Conservation (phyloP, 2,888 invertebrate species). For the Drosophila borealis region DNA sequence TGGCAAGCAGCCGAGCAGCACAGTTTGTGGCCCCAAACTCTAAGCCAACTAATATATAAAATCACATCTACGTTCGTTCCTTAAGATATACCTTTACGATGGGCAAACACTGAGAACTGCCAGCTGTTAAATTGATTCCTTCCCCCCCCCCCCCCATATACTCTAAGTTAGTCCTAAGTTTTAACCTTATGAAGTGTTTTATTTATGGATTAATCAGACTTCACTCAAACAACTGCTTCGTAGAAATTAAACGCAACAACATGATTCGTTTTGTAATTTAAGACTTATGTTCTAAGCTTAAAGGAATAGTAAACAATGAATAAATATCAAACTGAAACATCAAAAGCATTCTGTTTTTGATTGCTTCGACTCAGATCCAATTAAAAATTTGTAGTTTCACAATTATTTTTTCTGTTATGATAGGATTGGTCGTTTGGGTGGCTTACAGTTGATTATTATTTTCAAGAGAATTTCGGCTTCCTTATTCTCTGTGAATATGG, state of each 20-base stretch:
- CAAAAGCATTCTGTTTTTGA: neutral
- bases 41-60: neutral
- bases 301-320: slow-evolving; percentile 48
- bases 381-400: neutral
- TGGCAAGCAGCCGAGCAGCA: neutral
- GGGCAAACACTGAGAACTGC: slow-evolving; percentile 3
- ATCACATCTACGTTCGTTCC: slow-evolving; percentile 43
- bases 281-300: slow-evolving; percentile 38
- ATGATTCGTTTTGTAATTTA: slow-evolving; percentile 27
- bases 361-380: neutral
- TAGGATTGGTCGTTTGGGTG: no score
- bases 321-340: slow-evolving; percentile 56
- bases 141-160: neutral
- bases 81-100: slow-evolving; percentile 26
- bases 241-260: slow-evolving; percentile 43
- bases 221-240: slow-evolving; percentile 21
- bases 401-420: neutral
- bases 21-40: neutral
- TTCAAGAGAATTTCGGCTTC: no score
- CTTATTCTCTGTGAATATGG: no score
- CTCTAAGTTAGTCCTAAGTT: slow-evolving; percentile 41
- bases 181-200: slow-evolving; percentile 6
- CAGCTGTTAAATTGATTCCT: slow-evolving; percentile 23
- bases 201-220: slow-evolving; percentile 8
- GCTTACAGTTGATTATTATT: no score